Percentiles rank a stretch among this genome's conserved stretches.
Evolutionary conservation across 2,888 invertebrate genomes (phyloP).

Genomic region (Labia minor): DNA sequence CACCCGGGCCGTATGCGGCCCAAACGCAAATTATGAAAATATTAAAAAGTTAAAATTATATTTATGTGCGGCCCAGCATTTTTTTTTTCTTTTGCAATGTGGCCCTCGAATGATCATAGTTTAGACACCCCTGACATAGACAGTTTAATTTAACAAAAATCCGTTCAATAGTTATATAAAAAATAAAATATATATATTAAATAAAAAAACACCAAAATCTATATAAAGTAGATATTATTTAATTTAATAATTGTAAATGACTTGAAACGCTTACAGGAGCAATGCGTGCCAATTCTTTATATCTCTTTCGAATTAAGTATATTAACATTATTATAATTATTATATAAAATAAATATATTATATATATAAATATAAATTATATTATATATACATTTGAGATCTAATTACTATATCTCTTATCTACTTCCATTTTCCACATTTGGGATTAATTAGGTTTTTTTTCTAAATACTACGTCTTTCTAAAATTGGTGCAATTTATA

Average conservation of each 20-base stretch:
- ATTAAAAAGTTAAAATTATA: no score
- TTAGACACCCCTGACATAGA: no score
- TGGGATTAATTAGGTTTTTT: background rate
- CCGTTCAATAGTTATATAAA: no score
- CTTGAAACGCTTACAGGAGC: background rate
- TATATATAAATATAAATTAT: background rate
- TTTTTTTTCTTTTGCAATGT: no score
- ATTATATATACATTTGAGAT: background rate
- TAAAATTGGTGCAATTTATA: background rate
- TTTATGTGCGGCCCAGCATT: no score
- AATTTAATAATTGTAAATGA: no score
- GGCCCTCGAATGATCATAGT: no score
- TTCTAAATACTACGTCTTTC: constrained; percentile 1
- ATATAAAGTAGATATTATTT: no score
- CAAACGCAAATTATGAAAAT: no score
- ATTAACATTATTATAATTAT: background rate
- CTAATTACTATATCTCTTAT: background rate
- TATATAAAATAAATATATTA: background rate
- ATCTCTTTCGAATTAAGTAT: background rate
- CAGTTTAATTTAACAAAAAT: no score
- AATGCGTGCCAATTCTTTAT: constrained; percentile 1
- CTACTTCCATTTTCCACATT: background rate
- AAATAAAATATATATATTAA: no score
- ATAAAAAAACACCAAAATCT: background rate
- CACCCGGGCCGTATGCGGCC: no score